Percentiles rank a stretch among this genome's conserved stretches.
Evolutionary conservation across 2,797 vertebrate genomes (phyloP).

Genomic region (Amblyopsis hoosieri): DNA sequence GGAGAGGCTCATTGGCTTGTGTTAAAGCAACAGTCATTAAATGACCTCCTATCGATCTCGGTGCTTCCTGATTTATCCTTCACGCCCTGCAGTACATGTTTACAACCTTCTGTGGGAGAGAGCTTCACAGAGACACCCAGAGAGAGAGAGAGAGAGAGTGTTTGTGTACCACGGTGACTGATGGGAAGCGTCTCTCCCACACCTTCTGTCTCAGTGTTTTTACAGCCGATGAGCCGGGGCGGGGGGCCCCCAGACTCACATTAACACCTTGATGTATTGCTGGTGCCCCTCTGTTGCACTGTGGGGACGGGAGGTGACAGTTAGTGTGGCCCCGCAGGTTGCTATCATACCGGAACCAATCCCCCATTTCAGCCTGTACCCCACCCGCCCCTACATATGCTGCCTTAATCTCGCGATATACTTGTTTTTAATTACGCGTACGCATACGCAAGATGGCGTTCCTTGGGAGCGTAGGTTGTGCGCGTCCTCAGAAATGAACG

Average conservation of each 20-base stretch:
- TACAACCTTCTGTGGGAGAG: conserved; percentile 28
- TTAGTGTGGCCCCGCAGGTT: conserved; percentile 42
- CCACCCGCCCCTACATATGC: too few species aligned
- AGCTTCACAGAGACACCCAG: background rate
- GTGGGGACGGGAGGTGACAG: conserved; percentile 37
- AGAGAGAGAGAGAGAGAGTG: background rate
- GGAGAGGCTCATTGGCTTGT: conserved; percentile 23
- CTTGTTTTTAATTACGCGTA: too few species aligned
- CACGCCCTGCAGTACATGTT: conserved; percentile 33
- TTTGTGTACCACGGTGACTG: conserved; percentile 30
- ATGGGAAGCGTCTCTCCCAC: conserved; percentile 27
- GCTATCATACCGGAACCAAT: conserved; percentile 41
- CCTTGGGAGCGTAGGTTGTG: too few species aligned
- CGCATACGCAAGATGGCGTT: too few species aligned
- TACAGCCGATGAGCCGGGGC: conserved; percentile 51
- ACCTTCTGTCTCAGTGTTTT: conserved; percentile 54
- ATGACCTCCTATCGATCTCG: conserved; percentile 46
- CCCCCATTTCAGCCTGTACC: background rate
- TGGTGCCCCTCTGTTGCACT: conserved; percentile 15
- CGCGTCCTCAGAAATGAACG: too few species aligned
- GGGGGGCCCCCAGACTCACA: conserved; percentile 53
- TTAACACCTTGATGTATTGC: conserved; percentile 65
- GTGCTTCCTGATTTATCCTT: conserved; percentile 51
- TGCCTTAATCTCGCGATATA: too few species aligned
- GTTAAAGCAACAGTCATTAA: conserved; percentile 45